These are phyloP conservation scores for Dendronephthya gigantea DNA, from an alignment of 64 coral and sea anemone genomes.

Conservation along the genomic window DNA sequence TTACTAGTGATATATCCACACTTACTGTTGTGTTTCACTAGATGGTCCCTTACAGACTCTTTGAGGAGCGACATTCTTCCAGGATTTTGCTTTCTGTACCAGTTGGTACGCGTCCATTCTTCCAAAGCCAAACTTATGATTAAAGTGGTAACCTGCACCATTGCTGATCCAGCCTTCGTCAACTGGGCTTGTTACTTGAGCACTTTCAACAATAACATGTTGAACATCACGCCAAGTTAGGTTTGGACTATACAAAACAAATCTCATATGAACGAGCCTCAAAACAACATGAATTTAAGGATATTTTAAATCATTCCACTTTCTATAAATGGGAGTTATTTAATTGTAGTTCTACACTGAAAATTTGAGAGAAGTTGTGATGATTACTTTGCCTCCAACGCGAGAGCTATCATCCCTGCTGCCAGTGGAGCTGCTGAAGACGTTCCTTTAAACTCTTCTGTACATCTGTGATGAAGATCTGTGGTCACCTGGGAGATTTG, in stretches of 20 bases:
- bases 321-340: too few relatives aligned
- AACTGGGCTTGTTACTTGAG: slow-evolving; percentile 72
- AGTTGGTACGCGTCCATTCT: slow-evolving; percentile 69
- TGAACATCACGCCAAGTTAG: slow-evolving; percentile 88
- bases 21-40: slow-evolving; percentile 48
- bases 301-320: too few relatives aligned
- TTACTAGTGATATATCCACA: background rate
- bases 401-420: slow-evolving; percentile 86
- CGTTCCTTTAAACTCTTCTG: slow-evolving; percentile 82
- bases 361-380: background rate
- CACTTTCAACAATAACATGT: slow-evolving; percentile 78
- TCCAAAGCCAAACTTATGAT: slow-evolving; percentile 97
- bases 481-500: slow-evolving; percentile 59
- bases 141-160: slow-evolving; percentile 78
- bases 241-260: slow-evolving; percentile 49
- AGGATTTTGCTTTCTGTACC: slow-evolving; percentile 56
- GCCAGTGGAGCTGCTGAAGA: slow-evolving; percentile 92
- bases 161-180: slow-evolving; percentile 91
- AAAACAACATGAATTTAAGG: too few relatives aligned
- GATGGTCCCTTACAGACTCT: slow-evolving; percentile 41
- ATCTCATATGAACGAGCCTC: too few relatives aligned
- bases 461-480: slow-evolving; percentile 78
- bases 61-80: slow-evolving; percentile 67
- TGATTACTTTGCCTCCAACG: slow-evolving; percentile 84
- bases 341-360: too few relatives aligned